Conservation (phyloP, 2,888 invertebrate genomes). For the Trachelus iudaicus region DNA sequence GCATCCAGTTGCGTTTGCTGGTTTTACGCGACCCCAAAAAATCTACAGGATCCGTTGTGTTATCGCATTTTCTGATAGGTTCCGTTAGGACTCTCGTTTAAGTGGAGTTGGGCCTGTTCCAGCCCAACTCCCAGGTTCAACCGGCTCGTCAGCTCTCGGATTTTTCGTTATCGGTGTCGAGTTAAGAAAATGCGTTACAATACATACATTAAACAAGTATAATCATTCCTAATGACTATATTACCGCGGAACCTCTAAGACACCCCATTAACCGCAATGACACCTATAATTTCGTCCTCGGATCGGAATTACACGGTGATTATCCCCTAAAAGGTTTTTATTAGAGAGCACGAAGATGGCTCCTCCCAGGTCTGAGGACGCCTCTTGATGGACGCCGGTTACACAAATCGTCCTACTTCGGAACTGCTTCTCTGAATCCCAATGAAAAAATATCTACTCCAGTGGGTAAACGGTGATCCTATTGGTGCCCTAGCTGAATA, state of each 20-base stretch:
- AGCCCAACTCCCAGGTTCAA: too few species aligned
- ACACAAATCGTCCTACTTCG: neutral
- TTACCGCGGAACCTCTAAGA: constrained; percentile 16
- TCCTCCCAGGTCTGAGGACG: neutral
- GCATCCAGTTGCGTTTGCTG: too few species aligned
- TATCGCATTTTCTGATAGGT: too few species aligned
- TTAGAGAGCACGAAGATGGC: constrained; percentile 3
- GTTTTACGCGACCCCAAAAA: too few species aligned
- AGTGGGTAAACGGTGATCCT: neutral
- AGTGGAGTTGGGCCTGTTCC: too few species aligned
- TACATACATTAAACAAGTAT: neutral
- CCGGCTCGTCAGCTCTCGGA: too few species aligned
- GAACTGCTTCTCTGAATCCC: neutral
- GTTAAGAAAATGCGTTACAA: neutral
- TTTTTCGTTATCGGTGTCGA: too few species aligned
- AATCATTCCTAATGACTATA: neutral
- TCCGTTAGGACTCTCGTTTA: too few species aligned
- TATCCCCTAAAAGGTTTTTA: constrained; percentile 20
- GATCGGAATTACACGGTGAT: constrained; percentile 18
- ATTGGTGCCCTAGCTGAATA: neutral
- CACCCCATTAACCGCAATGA: constrained; percentile 18
- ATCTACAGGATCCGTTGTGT: too few species aligned
- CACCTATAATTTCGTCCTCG: constrained; percentile 18
- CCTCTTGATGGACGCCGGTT: neutral
- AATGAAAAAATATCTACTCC: neutral